Base-by-base conservation (phyloP, 2,888 invertebrate species). In the Sipha maydis region DNA sequence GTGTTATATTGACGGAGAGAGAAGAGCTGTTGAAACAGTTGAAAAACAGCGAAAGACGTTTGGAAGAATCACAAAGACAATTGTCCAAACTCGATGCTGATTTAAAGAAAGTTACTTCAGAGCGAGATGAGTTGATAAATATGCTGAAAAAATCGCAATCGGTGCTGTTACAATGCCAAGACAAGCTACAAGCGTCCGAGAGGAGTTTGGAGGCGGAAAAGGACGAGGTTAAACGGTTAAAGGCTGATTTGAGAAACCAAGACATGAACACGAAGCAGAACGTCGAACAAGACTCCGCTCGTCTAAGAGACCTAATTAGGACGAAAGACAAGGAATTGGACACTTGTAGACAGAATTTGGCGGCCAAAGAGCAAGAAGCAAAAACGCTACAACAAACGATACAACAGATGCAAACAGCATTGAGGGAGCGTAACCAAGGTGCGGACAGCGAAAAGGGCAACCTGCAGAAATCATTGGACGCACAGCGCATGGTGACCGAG, bases 111-210 rank as follows among this genome's bases (percentile, higher is more conserved):
- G 92, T 97, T 91, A 96, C 96, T 31, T 94, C 96, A 90, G 97
- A 97, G 92, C 91, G 96, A 82, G 97, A 97, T 92, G 97, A 97
- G 92, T 92, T 98, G 90, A 97, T 97, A 1, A 95, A 96, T 90
- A 97, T 97, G 92, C 92, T 98, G 91, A 97, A 97, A 92, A 97
- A 98, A 92, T 97, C 97, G 75, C 97, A 97, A 92, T 97, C 97
- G 91, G 97, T 97, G 95, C 93, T 98, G 89, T 95, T 97, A 92
- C 97, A 97, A 92, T 97, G 97, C 96, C 97, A 97, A 92, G 95
- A 97, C 91, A 97, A 97, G 91, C 92, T 97, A 83, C 96, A 96
- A 90, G 94, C 95, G 90, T 95, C 96, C 90, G 97, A 97, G 92
- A 94, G 95, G 76, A 97, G 96, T 91, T 92, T 96, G 90, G 96